phyloP scores from a whole-genome alignment of 37 sponge, comb jelly and placozoan genomes.

The Crambe crambe region DNA sequence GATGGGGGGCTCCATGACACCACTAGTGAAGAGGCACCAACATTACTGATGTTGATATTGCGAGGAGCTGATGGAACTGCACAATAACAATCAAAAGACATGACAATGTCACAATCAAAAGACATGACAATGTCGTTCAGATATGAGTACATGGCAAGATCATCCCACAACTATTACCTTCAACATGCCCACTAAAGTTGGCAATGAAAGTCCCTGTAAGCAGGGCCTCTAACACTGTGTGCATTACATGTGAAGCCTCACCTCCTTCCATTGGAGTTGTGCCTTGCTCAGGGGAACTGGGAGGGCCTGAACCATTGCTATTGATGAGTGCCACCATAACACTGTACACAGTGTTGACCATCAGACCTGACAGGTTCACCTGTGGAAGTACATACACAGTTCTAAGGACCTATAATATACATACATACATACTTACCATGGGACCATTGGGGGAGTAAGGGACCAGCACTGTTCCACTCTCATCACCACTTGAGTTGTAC shows the following conservation, averaged over 20 bases:
- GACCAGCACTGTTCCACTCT: no score
- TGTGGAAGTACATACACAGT: background rate
- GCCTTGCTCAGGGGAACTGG: background rate
- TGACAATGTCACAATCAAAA: no score
- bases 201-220: no score
- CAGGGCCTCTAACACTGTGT: no score
- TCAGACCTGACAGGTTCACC: background rate
- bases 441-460: background rate
- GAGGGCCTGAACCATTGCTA: conserved; percentile 25
- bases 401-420: no score
- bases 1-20: conserved; percentile 23
- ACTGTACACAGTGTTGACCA: conserved; percentile 9
- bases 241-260: no score
- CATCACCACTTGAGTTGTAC: background rate
- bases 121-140: no score
- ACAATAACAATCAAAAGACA: background rate
- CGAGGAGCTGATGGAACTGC: conserved; percentile 8
- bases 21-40: background rate
- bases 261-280: conserved; percentile 24
- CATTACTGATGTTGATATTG: background rate
- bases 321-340: conserved; percentile 17
- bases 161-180: no score
- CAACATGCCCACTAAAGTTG: no score
- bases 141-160: background rate
- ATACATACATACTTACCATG: background rate